phyloP scores from a whole-genome alignment of 2,113 vertebrate species.

The Anarhynchus alexandrinus region DNA sequence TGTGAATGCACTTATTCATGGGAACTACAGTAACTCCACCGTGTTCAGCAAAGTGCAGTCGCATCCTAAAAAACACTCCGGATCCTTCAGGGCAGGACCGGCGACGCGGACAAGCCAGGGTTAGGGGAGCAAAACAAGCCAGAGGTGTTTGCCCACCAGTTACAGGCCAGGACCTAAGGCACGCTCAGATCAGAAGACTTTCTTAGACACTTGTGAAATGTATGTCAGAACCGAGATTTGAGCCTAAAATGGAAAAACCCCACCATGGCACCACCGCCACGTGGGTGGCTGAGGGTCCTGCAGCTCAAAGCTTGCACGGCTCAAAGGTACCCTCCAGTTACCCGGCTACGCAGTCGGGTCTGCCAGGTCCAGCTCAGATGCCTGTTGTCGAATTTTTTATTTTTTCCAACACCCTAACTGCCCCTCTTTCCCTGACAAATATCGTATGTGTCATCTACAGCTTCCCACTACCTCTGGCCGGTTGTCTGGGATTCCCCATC shows the following conservation, averaged over 20 bases:
- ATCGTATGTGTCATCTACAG: background rate
- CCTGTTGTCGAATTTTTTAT: background rate
- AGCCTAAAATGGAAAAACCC: background rate
- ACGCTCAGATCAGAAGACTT: background rate
- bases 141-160: background rate
- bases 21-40: background rate
- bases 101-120: background rate
- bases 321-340: background rate
- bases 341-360: background rate
- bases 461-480: background rate
- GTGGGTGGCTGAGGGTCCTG: background rate
- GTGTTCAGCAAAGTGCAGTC: accelerated
- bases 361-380: background rate
- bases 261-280: too few species aligned
- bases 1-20: background rate
- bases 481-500: background rate
- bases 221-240: background rate
- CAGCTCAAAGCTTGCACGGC: background rate
- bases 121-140: background rate
- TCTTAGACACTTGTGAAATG: background rate
- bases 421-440: background rate
- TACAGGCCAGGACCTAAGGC: background rate
- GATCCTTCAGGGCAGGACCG: background rate
- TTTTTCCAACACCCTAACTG: background rate
- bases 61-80: background rate